Evolutionary conservation across 2,797 vertebrate species (phyloP).

Genomic region (Liasis olivaceus): DNA sequence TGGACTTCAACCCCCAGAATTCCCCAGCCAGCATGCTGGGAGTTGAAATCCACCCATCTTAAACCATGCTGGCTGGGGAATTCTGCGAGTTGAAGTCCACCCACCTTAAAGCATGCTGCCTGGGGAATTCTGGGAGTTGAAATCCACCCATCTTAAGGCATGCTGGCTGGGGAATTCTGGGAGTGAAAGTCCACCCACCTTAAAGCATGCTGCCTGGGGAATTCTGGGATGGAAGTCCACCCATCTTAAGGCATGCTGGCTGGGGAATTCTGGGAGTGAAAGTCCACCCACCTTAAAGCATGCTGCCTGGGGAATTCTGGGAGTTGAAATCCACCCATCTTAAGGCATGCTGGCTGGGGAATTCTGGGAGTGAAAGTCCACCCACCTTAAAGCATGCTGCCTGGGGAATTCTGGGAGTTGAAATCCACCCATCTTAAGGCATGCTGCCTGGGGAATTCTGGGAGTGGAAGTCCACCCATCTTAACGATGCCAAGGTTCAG

Average conservation of each 20-base stretch:
- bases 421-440: too few species aligned
- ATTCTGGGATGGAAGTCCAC: not conserved
- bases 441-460: too few species aligned
- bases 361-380: too few species aligned
- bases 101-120: too few species aligned
- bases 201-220: too few species aligned
- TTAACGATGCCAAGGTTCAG: not conserved
- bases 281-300: not conserved
- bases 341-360: too few species aligned
- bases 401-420: too few species aligned
- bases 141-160: too few species aligned
- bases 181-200: too few species aligned
- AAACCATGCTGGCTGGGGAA: accelerated
- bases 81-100: not conserved
- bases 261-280: not conserved
- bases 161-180: too few species aligned
- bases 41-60: not conserved
- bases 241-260: not conserved
- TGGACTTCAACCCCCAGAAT: not conserved
- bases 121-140: too few species aligned
- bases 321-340: not conserved
- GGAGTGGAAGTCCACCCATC: not conserved
- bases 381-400: too few species aligned
- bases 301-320: not conserved
- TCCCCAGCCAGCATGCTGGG: not conserved